Evolutionary conservation across 2,113 vertebrate species (phyloP).

Genomic region (Bungarus multicinctus): DNA sequence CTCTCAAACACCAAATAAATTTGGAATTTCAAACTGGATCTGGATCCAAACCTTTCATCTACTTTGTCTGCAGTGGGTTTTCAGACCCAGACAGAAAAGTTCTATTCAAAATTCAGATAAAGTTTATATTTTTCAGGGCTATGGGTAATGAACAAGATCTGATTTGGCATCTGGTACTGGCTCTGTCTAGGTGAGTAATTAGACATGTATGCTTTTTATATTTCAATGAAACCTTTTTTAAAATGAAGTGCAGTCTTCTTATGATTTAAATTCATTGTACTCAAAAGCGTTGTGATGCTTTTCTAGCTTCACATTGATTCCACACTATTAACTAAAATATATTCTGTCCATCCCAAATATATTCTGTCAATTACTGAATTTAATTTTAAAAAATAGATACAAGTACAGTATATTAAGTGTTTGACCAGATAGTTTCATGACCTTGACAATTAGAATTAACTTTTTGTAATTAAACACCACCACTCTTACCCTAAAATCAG

Average conservation of each 20-base stretch:
- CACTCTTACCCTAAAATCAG: neutral
- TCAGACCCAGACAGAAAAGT: neutral
- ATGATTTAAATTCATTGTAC: neutral
- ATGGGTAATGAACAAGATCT: neutral
- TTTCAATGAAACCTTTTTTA: constrained; percentile 5
- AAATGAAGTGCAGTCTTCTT: neutral
- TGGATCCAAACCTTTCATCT: constrained; percentile 9
- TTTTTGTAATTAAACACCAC: neutral
- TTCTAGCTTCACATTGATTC: neutral
- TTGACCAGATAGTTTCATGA: neutral
- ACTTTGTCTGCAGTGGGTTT: neutral
- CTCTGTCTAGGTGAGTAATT: constrained; percentile 3
- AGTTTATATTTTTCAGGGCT: neutral
- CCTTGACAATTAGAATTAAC: neutral
- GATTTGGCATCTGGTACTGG: neutral
- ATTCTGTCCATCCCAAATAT: no score
- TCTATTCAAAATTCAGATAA: neutral
- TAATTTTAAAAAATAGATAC: neutral
- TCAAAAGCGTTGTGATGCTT: neutral
- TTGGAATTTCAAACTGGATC: neutral
- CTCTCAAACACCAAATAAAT: neutral
- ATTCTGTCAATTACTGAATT: neutral
- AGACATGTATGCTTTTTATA: neutral
- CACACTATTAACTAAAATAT: neutral
- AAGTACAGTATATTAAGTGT: neutral